Base-by-base conservation (phyloP, 2,888 invertebrate genomes). In the Adela reaumurella region DNA sequence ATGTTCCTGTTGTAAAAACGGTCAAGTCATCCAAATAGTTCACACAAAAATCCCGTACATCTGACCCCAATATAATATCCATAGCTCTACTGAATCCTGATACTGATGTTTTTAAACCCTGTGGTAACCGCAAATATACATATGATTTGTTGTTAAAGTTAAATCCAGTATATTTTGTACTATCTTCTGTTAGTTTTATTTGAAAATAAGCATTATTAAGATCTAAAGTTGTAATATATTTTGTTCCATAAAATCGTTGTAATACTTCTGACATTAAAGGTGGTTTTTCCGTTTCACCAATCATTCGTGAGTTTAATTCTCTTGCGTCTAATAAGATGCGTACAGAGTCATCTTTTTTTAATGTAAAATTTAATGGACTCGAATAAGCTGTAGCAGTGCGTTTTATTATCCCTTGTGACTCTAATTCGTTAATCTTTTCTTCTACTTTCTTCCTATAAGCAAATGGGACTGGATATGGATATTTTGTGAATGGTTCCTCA, bases 291-390 rank as follows among this genome's bases (percentile, higher is more conserved):
- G 57, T 52, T 48, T 64, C 62, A 0, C 56, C 51, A 17, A 58
- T 53, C 46, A 65, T 62, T 19, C 53, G 46, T n/a, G 52, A 52
- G 52, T 65, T 64, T 1, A 63, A 43, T 46, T 51, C 54, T 11
- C 64, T 41, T 0, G 62, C 62, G 51, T 64, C 62, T 17, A 62
- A 49, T 50, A 62, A 60, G 18, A 63, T 53, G 3, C 64, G 51
- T 2, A 63, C 49, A 8, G 53, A 49, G 1, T 58, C 59, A 48
- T 63, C 59, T 43, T 57, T 61, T 49, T 62, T 64, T 19, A 52
- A 35, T 0, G 58, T 57, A 5, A 58, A 56, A 2, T 59, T 56
- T 18, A 63, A 47, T 0, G 62, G 64, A 45, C 61, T 62, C 16
- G 59, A 55, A 50, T 57, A 63, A 1, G 56, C 53, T 20, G 60